Evolutionary conservation across 2,113 vertebrate species (phyloP), one percentile per base, ranked within the genome.

Genomic region (Vidua macroura): DNA sequence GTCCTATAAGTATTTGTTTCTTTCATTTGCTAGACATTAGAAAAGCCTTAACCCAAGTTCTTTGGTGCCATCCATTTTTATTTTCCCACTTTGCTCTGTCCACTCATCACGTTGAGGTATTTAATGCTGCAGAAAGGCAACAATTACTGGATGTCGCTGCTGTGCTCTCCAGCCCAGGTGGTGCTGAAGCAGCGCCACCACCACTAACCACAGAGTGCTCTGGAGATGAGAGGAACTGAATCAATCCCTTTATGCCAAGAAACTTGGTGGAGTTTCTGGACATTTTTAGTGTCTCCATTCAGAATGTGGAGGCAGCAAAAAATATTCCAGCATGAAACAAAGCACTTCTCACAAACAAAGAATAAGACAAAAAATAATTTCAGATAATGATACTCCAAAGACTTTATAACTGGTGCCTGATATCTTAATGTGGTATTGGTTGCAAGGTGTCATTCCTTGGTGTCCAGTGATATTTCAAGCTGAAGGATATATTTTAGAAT

Each of bases 261-360:
- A 77, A 70, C 44, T 51, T 2, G 3, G 25, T 49, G 52, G 41
- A 43, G 41, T 43, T 43, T 43, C 5, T 72, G 60, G 39, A 31
- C 62, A n/a, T 31, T 83, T 92, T 88, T 53, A 76, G 27, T 23
- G 31, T 59, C 74, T 85, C 48, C 46, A 27, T 78, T 77, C n/a
- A 64, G 79, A 63, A 59, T 1, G 2, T 35, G 73, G 64, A 8
- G 2, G 77, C 69, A 75, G 69, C 70, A 84, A 85, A 77, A 95
- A 94, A 67, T 27, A 74, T 39, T 67, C 75, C 74, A 79, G 64
- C 63, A 84, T 69, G 59, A 87, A 66, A 79, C 39, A 83, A 89
- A 80, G 31, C 49, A 81, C 30, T 92, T 80, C 46, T 56, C 63
- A 67, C 78, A 83, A 74, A 41, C 3, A 88, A 89, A 77, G 28